Evolutionary conservation across 2,797 vertebrate genomes (phyloP).

Genomic region (Pangasius djambal): DNA sequence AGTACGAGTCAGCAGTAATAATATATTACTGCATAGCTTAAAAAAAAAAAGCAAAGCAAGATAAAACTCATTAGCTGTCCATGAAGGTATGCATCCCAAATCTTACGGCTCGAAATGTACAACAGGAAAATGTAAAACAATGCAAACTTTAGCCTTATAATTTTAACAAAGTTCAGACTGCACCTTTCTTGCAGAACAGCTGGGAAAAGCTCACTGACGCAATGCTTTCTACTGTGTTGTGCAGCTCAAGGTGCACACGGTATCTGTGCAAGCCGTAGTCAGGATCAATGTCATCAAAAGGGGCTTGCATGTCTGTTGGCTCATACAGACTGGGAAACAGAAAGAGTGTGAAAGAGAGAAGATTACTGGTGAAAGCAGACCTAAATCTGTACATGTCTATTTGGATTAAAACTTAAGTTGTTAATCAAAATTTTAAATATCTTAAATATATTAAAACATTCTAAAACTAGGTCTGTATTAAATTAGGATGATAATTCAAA

Average conservation of each 20-base stretch:
- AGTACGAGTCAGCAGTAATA: neutral
- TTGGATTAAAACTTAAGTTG: neutral
- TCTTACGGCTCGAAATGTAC: neutral
- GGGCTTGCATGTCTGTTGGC: constrained; percentile 62
- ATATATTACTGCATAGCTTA: too few species aligned
- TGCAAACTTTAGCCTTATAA: neutral
- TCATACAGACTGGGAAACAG: constrained; percentile 70
- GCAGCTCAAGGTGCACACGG: constrained; percentile 82
- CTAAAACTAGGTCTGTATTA: neutral
- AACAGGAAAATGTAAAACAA: neutral
- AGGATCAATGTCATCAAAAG: constrained; percentile 81
- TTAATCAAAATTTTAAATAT: neutral
- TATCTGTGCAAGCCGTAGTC: constrained; percentile 88
- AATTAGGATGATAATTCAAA: neutral
- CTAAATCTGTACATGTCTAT: neutral
- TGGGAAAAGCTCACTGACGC: constrained; percentile 78
- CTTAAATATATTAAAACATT: neutral
- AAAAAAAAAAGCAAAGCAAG: neutral
- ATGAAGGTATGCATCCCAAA: neutral
- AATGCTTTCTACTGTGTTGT: constrained; percentile 71
- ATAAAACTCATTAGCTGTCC: neutral
- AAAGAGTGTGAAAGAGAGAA: neutral
- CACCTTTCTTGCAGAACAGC: constrained; percentile 86
- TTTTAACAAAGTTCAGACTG: constrained; percentile 14
- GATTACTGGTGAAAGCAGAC: neutral